Conservation (phyloP, 2,888 invertebrate genomes). For the Fragum sueziense region DNA sequence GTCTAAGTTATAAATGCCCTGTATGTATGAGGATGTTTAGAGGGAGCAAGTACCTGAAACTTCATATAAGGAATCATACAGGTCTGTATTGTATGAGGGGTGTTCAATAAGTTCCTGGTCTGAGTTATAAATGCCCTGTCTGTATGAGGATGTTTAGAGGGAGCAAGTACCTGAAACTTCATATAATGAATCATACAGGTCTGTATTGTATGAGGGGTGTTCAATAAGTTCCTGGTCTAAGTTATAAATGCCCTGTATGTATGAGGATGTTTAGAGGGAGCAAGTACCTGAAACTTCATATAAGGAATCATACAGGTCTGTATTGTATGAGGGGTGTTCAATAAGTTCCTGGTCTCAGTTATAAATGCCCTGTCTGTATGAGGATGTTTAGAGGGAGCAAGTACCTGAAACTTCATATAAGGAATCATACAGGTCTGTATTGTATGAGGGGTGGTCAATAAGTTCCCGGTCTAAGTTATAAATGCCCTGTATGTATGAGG, state of each 20-base stretch:
- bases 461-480: conserved; percentile 42
- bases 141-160: conserved; percentile 74
- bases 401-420: conserved; percentile 79
- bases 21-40: conserved; percentile 74
- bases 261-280: conserved; percentile 70
- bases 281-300: conserved; percentile 77
- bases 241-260: conserved; percentile 75
- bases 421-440: conserved; percentile 66
- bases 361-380: conserved; percentile 74
- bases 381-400: conserved; percentile 72
- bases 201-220: conserved; percentile 70
- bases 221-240: no score
- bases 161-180: conserved; percentile 75
- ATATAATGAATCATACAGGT: conserved; percentile 74
- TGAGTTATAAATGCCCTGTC: conserved; percentile 69
- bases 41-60: conserved; percentile 75
- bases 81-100: no score
- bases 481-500: conserved; percentile 75
- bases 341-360: conserved; percentile 30
- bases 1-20: conserved; percentile 66
- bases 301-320: conserved; percentile 70
- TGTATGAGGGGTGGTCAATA: no score
- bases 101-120: no score
- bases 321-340: conserved; percentile 74
- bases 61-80: conserved; percentile 77